Base-by-base conservation (phyloP, 2,797 vertebrate genomes). In the Galago senegalensis region DNA sequence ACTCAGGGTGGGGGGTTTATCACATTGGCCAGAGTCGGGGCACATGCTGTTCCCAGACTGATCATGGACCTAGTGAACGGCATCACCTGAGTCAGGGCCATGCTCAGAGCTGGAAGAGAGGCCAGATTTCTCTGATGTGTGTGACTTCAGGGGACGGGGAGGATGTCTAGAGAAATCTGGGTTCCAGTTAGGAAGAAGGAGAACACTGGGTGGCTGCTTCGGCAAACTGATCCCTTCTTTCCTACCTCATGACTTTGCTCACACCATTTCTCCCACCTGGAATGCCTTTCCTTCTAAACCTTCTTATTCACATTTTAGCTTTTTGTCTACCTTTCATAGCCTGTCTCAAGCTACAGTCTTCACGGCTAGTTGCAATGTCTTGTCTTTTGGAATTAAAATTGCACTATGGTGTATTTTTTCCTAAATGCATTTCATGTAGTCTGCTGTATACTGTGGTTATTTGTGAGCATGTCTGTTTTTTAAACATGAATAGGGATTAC, bases 311-410 rank as follows among this genome's bases (percentile, higher is more conserved):
- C 11, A 49, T 77, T 94, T 94, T 89, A 91, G 18, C 23, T 7
- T 83, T 91, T 86, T 37, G 12, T 82, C 17, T 67, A 29, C 76
- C 13, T 86, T 93, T 91, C 61, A 23, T 43, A 43, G 27, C 37
- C 29, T 67, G 21, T 53, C 18, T 90, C 56, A 40, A 56, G 25
- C 73, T 70, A 43, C 2, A 2, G 12, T 85, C 46, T 93, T 65
- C 40, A 43, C 27, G 56, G 31, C 20, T 65, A 69, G 5, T 65
- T 46, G 3, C 37, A 73, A 73, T 43, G 27, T 80, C 60, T 77
- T 87, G 84, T 75, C 53, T 34, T 93, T 86, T 31, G 23, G 23
- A 89, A 80, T 83, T 81, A 89, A 88, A 87, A 88, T 10, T 31
- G 29, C 4, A 53, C 25, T 53, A 25, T 49, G 72, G 61, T 88